These are phyloP conservation scores for Mythimna vitellina DNA, from an alignment of 2,888 invertebrate genomes.

Conservation along the genomic window DNA sequence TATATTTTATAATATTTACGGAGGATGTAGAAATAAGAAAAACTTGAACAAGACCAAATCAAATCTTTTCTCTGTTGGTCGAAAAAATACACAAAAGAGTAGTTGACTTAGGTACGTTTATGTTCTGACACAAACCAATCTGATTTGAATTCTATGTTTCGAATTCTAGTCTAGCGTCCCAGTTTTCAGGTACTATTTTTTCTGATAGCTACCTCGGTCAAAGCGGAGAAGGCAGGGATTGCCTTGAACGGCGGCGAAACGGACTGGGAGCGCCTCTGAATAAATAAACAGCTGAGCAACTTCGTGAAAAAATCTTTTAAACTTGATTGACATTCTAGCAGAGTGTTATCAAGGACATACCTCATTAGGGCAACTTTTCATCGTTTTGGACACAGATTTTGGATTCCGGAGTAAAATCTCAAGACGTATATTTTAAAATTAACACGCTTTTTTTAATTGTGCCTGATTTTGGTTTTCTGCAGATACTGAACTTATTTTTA, in stretches of 20 bases:
- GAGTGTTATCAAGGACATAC: slow-evolving; percentile 38
- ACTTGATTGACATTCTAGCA: slow-evolving; percentile 52
- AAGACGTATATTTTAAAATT: slow-evolving; percentile 4
- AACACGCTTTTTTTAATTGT: not conserved
- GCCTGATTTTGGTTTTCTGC: not conserved
- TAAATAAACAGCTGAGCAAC: slow-evolving; percentile 49
- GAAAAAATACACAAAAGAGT: not conserved
- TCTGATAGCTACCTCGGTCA: slow-evolving; percentile 16
- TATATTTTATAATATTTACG: not conserved
- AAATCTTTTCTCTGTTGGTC: not conserved
- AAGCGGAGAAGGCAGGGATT: slow-evolving; percentile 12
- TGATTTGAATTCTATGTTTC: slow-evolving; percentile 5
- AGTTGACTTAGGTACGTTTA: slow-evolving; percentile 11
- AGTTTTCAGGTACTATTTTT: slow-evolving; percentile 14
- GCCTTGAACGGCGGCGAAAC: slow-evolving; percentile 29
- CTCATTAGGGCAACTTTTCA: slow-evolving; percentile 49
- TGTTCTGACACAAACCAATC: not conserved
- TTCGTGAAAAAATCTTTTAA: slow-evolving; percentile 50
- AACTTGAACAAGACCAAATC: not conserved
- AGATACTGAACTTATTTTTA: not conserved
- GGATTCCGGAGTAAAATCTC: slow-evolving; percentile 2
- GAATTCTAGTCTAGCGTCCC: slow-evolving; percentile 5
- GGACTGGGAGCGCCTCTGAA: slow-evolving; percentile 33
- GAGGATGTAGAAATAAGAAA: not conserved
- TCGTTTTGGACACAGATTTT: slow-evolving; percentile 34